phyloP scores from a whole-genome alignment of 2,888 invertebrate species.

The Eupithecia subumbrata region DNA sequence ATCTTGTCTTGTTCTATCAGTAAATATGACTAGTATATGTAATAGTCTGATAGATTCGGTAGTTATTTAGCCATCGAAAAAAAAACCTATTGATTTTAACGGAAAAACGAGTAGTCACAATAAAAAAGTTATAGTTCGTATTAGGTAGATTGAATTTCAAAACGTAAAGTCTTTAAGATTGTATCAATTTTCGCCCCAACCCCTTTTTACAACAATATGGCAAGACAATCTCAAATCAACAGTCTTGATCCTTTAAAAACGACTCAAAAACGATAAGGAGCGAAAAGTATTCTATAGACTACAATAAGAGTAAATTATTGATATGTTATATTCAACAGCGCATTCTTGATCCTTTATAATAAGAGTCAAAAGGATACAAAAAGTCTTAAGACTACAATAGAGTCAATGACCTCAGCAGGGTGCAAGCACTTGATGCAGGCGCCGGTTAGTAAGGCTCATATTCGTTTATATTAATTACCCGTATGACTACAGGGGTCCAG shows the following conservation, averaged over 20 bases:
- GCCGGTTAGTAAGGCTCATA: slow-evolving; percentile 48
- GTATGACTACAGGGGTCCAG: slow-evolving; percentile 76
- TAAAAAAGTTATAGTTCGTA: background rate
- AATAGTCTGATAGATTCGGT: background rate
- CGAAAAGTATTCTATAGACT: background rate
- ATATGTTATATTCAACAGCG: no score
- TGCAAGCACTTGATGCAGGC: slow-evolving; percentile 61
- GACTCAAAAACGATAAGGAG: background rate
- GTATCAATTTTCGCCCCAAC: background rate
- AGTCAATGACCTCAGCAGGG: slow-evolving; percentile 21
- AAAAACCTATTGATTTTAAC: background rate
- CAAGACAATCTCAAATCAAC: background rate
- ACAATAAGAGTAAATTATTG: background rate
- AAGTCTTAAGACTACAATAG: slow-evolving; percentile 12
- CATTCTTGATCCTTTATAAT: background rate
- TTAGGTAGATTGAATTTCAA: background rate
- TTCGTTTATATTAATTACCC: slow-evolving; percentile 75
- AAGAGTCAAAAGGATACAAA: background rate
- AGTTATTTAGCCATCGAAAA: background rate
- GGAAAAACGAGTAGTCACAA: background rate
- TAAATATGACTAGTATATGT: background rate
- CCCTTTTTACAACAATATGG: background rate
- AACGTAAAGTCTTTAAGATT: background rate
- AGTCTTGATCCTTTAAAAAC: background rate
- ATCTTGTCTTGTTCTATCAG: no score